Evolutionary conservation across 37 sponge, comb jelly and placozoan genomes (phyloP), one percentile per base, ranked within the genome.

Genomic region (Beroe ovata): DNA sequence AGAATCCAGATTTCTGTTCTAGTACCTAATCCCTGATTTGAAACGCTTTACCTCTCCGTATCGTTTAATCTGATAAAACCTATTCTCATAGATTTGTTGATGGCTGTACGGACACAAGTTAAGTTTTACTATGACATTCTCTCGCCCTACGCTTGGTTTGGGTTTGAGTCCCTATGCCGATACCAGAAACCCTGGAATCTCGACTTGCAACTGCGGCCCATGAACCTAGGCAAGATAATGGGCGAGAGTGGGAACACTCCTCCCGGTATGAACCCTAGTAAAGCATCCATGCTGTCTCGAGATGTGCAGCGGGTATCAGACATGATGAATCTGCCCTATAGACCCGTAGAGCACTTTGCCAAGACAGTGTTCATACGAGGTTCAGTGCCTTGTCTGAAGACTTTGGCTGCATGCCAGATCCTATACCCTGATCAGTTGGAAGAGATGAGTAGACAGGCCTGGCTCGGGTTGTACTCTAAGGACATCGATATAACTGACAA

Each of bases 81-180:
- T n/a, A n/a, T n/a, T n/a, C n/a, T n/a, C n/a, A n/a, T n/a, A n/a
- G n/a, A n/a, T n/a, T n/a, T 47, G 54, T 47, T 66, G 29, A 77
- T 77, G 84, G 84, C 84, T 3, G 47, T 77, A 22, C n/a, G 84
- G 33, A 77, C 84, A 8, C 41, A 33, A 36, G 54, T 77, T 42
- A 77, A 77, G 41, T 77, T 77, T 40, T 77, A 42, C 23, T 77
- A 77, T 36, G 84, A 77, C 47, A 77, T 40, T 25, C 84, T 77
- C 28, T 77, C 84, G 1, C 84, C 84, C 23, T 77, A 77, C 38
- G 84, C 84, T 42, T 77, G 84, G 84, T 77, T 77, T 40, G 84
- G 84, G n/a, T 77, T 77, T 36, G 84, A 77, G 25, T 20, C 54
- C 22, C 54, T 77, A 2, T 77, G 84, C 25, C 41, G 84, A 4